Evolutionary conservation across 1,140 invertebrate genomes (phyloP), one percentile per base, ranked within the genome.

Genomic region (Episyrphus balteatus): DNA sequence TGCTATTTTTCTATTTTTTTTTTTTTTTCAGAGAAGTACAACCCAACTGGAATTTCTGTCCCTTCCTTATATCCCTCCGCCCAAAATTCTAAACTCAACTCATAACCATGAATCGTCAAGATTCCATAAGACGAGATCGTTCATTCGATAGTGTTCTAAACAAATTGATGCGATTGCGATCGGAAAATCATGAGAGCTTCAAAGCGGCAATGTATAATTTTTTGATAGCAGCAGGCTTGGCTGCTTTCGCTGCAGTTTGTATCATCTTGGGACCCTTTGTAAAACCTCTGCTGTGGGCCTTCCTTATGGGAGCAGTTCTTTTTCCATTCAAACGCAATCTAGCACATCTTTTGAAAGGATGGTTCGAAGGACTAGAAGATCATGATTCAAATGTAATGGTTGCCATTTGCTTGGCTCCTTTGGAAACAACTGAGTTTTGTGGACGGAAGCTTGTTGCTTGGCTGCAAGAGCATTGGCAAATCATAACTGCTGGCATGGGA

Each of bases 251-350:
- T 61, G 79, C 84, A 50, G 83, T 92, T 41, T 68, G 62, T 48
- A 61, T 78, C 15, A 75, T 78, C 26, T 68, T 96, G 6, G 83
- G 88, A 60, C 89, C 92, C 1, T 98, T 97, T 70, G 77, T 96
- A 14, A 85, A 89, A 57, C 89, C 93, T 1, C 62, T 98, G 31
- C 76, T 96, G 48, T 98, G 93, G 93, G 92, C 93, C 5, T 70
- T 96, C 40, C 68, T 98, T 13, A 90, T 91, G 42, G 89, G 90
- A 15, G 86, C 86, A 3, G 86, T 90, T 19, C 70, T 94, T 15
- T 86, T 91, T 68, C 89, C 90, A 0, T 82, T 92, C 51, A 94
- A 94, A 59, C 69, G 77, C 12, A 76, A 74, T 1, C 57, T 91
- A 26, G 78, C 82, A 11, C 74, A 73, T 14, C 66, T 71, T 44